Evolutionary conservation across 2,797 vertebrate genomes (phyloP).

Genomic region (Chiroxiphia lanceolata): DNA sequence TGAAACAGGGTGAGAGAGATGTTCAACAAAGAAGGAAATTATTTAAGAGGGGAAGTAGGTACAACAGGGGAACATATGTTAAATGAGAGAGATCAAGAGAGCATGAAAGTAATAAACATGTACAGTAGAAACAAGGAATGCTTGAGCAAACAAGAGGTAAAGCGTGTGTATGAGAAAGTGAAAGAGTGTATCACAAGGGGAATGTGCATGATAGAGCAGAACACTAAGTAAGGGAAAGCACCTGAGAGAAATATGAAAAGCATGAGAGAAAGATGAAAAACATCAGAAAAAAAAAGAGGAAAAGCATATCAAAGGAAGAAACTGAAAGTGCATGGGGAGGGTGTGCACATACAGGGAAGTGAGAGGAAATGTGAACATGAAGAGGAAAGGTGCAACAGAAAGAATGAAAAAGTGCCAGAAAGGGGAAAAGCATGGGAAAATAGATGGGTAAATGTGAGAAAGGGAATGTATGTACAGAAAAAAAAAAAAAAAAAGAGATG

Average conservation of each 20-base stretch:
- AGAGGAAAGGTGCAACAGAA: background rate
- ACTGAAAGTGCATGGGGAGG: background rate
- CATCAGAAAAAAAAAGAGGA: background rate
- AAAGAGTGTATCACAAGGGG: background rate
- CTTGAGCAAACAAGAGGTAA: background rate
- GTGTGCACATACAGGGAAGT: background rate
- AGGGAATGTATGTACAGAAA: background rate
- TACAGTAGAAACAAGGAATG: background rate
- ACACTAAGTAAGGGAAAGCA: background rate
- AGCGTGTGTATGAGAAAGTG: background rate
- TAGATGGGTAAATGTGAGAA: background rate
- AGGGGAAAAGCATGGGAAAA: background rate
- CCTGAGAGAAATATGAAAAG: background rate
- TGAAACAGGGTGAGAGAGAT: background rate
- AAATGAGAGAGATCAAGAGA: background rate
- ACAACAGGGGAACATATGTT: background rate
- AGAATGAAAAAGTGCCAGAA: background rate
- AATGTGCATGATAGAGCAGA: fast-evolving
- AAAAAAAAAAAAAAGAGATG: background rate
- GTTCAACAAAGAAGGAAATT: background rate
- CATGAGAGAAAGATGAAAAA: background rate
- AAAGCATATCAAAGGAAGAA: background rate
- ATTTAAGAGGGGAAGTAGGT: background rate
- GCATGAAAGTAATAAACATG: background rate
- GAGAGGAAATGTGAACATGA: background rate